phyloP scores from a whole-genome alignment of 2,113 vertebrate genomes.

The Ammospiza nelsoni region DNA sequence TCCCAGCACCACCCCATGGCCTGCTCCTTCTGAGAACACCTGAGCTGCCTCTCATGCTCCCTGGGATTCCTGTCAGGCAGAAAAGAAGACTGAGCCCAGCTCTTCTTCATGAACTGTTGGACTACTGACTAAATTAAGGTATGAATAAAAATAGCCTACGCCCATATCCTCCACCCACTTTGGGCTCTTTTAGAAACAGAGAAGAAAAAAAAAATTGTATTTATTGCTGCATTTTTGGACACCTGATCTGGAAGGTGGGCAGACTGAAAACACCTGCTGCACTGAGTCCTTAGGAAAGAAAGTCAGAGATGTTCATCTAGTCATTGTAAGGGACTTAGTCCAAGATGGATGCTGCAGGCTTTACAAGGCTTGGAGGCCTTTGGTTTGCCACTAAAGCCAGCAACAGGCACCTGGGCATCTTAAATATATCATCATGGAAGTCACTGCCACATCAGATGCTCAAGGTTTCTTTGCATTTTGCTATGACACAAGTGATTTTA shows the following conservation, averaged over 20 bases:
- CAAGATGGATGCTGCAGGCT: background rate
- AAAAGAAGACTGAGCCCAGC: background rate
- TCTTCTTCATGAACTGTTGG: background rate
- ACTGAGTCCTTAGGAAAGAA: background rate
- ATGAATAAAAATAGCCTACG: constrained; percentile 29
- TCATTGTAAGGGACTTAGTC: background rate
- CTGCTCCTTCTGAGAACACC: background rate
- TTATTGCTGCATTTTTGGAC: constrained; percentile 41
- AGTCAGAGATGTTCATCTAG: background rate
- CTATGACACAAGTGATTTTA: background rate
- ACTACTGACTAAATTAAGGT: constrained; percentile 54
- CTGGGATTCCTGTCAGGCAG: background rate
- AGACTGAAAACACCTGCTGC: constrained; percentile 66
- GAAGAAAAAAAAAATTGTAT: constrained; percentile 9
- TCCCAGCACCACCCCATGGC: background rate
- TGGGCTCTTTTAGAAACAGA: constrained; percentile 32
- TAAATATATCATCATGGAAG: background rate
- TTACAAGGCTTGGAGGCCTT: background rate
- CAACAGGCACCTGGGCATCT: background rate
- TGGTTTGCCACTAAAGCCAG: background rate
- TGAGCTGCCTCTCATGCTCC: background rate
- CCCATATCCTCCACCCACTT: constrained; percentile 45
- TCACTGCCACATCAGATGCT: background rate
- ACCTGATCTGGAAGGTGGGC: constrained; percentile 69
- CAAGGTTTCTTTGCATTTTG: background rate